These are phyloP conservation scores for Scytalopus superciliaris DNA, from an alignment of 2,113 vertebrate species.

Conservation along the genomic window DNA sequence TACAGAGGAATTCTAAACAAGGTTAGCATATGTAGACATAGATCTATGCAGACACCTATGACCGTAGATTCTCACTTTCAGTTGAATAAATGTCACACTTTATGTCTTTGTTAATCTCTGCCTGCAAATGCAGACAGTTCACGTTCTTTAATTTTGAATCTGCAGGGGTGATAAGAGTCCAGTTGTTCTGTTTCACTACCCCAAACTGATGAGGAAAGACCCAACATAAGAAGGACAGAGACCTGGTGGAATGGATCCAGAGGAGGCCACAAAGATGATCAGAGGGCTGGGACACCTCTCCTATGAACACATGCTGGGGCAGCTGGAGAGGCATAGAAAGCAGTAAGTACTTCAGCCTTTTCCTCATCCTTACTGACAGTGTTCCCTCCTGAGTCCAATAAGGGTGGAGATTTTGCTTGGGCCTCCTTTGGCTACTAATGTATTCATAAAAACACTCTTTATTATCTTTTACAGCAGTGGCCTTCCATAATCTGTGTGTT, in stretches of 20 bases:
- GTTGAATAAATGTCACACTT: background rate
- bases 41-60: background rate
- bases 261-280: background rate
- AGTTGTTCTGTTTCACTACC: background rate
- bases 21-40: background rate
- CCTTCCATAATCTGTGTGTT: background rate
- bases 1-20: background rate
- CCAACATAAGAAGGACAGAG: background rate
- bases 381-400: background rate
- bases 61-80: background rate
- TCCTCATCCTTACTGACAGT: background rate
- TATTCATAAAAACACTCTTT: background rate
- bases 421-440: background rate
- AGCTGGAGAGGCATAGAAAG: background rate
- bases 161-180: background rate
- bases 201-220: background rate
- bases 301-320: background rate
- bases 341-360: background rate
- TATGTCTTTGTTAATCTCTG: background rate
- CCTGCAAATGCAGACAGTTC: background rate
- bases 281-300: background rate
- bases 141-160: background rate
- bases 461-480: background rate
- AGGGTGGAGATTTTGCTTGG: background rate
- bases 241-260: background rate